Evolutionary conservation across 2,888 invertebrate species (phyloP).

Genomic region (Meteorus colon): DNA sequence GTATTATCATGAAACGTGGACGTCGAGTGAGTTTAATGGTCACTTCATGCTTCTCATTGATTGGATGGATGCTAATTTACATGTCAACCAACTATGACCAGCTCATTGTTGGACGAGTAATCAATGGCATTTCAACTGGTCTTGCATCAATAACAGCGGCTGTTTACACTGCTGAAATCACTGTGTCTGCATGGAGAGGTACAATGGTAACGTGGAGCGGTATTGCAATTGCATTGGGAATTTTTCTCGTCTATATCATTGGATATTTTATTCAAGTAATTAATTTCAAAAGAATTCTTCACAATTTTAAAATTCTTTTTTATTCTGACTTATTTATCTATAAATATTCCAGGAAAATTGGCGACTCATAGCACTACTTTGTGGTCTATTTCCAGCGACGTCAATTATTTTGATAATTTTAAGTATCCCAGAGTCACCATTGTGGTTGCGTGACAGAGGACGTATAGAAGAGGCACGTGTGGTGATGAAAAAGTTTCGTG

Average conservation of each 20-base stretch:
- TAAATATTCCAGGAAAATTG: conserved; percentile 71
- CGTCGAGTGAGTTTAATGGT: conserved; percentile 73
- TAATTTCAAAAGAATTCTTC: not conserved
- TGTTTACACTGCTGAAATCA: conserved; percentile 76
- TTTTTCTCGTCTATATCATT: conserved; percentile 75
- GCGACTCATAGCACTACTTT: conserved; percentile 72
- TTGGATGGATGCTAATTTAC: conserved; percentile 76
- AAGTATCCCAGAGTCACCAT: conserved; percentile 76
- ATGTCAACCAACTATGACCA: conserved; percentile 69
- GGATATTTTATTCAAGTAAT: conserved; percentile 74
- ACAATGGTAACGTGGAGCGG: conserved; percentile 77
- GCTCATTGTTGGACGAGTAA: conserved; percentile 73
- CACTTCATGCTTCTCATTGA: conserved; percentile 74
- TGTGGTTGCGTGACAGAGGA: conserved; percentile 75
- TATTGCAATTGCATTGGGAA: conserved; percentile 74
- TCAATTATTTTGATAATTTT: conserved; percentile 70
- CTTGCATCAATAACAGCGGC: conserved; percentile 76
- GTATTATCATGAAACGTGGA: conserved; percentile 76
- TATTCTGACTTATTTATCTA: too few relatives aligned
- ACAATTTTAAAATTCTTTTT: not conserved
- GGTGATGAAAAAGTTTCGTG: conserved; percentile 72
- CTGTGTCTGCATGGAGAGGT: conserved; percentile 73
- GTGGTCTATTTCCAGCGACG: conserved; percentile 72
- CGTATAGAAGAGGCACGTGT: conserved; percentile 73
- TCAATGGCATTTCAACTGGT: conserved; percentile 75